These are phyloP conservation scores for Palaemon carinicauda DNA, from an alignment of 1,140 invertebrate species.

Conservation along the genomic window DNA sequence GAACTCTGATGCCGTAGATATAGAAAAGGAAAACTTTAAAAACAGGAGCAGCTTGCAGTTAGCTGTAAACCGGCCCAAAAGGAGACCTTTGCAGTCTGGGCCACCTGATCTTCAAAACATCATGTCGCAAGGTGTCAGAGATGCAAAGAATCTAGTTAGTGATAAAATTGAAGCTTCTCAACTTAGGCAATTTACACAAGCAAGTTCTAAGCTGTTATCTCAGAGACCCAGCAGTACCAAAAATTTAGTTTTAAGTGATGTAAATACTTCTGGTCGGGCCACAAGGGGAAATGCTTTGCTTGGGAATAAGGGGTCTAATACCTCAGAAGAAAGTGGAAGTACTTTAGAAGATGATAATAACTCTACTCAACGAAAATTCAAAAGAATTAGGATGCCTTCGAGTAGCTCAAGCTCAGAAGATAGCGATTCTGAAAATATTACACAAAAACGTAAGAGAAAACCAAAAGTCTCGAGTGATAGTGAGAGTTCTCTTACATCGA, in stretches of 20 bases:
- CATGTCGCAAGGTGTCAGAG: conserved; percentile 25
- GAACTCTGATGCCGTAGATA: neutral
- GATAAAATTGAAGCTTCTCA: neutral
- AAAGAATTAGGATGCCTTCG: conserved; percentile 2
- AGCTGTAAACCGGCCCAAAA: conserved; percentile 14
- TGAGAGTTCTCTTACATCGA: neutral
- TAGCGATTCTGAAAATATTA: conserved; percentile 5
- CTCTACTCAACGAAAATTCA: neutral
- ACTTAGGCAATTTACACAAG: neutral
- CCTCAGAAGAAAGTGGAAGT: neutral
- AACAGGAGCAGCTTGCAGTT: neutral
- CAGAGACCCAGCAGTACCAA: neutral
- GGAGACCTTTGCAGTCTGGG: conserved; percentile 25
- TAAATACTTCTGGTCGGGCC: neutral
- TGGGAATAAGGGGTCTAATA: neutral
- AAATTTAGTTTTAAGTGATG: neutral
- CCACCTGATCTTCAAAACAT: conserved; percentile 35
- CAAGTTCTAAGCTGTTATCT: neutral
- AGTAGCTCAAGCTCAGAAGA: conserved; percentile 20
- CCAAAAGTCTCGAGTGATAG: neutral
- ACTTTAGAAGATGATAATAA: neutral
- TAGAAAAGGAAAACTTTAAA: conserved; percentile 36
- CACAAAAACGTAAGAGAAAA: neutral
- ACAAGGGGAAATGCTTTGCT: neutral
- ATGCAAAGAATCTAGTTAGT: neutral